Base-by-base conservation (phyloP, 2,888 invertebrate species). In the Ornithoptera alexandrae region DNA sequence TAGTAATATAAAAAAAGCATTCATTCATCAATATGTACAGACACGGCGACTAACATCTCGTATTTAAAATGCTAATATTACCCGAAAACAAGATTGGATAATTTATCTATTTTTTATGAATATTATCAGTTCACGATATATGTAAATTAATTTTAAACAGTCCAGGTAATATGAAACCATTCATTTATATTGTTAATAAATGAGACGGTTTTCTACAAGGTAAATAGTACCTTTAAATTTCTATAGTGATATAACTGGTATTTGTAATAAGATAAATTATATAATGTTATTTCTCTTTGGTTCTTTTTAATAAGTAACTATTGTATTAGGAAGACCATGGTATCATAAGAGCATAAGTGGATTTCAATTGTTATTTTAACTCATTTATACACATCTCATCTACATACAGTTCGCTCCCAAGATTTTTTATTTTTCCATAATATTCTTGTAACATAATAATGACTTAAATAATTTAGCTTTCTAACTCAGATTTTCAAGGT, bases 51-150 rank as follows among this genome's bases (percentile, higher is more conserved):
- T 5, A 18, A n/a, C 18, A n/a, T 53, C 18, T 18, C 53, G 18
- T 53, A 18, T 53, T 53, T 53, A n/a, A 53, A 53, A 53, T 53
- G n/a, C 53, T 53, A 53, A 53, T 46, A 53, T 53, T 53, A n/a
- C 4, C n/a, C n/a, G 50, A n/a, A n/a, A 53, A n/a, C n/a, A 12
- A n/a, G n/a, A 53, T 53, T 53, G 8, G 15, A 53, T 53, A 53
- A 53, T 53, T n/a, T 53, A 53, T 53, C 4, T n/a, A n/a, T 7
- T 53, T 53, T 53, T 50, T 50, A 18, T 12, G n/a, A 53, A 53
- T 53, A n/a, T 53, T 53, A 6, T 2, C 53, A n/a, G 8, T n/a
- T n/a, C 53, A 53, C 6, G 18, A 53, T 53, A 3, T 46, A 53
- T n/a, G n/a, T 53, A n/a, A 53, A 53, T 53, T 6, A 3, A 53